These are phyloP conservation scores for Ivindomyrus marchei DNA, from an alignment of 2,113 vertebrate species.

Conservation along the genomic window DNA sequence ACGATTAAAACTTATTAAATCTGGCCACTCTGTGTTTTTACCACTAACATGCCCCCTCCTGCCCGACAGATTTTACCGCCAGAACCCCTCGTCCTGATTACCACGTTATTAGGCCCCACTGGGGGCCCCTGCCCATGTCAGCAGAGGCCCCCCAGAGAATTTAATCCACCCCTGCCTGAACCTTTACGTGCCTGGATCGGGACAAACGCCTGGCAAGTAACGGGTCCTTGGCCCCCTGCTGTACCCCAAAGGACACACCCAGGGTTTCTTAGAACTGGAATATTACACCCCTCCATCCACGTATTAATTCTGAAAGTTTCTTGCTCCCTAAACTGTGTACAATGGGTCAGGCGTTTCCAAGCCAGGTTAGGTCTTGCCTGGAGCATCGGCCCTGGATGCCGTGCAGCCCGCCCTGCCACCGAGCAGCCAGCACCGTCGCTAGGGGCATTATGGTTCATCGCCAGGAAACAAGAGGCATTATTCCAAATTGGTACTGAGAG, in stretches of 20 bases:
- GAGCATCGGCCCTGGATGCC: neutral
- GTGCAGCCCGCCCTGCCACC: neutral
- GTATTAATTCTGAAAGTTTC: neutral
- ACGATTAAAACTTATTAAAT: neutral
- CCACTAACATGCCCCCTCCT: neutral
- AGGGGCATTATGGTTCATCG: neutral
- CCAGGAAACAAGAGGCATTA: constrained; percentile 5
- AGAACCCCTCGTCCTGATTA: neutral
- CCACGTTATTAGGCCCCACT: neutral
- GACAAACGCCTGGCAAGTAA: neutral
- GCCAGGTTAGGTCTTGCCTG: neutral
- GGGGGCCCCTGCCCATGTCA: neutral
- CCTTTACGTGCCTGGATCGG: neutral
- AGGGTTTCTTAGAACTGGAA: neutral
- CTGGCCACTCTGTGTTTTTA: neutral
- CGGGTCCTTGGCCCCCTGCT: neutral
- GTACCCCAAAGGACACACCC: neutral
- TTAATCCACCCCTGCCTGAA: neutral
- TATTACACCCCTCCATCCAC: neutral
- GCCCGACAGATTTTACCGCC: neutral
- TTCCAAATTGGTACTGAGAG: neutral
- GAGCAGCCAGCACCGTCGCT: neutral
- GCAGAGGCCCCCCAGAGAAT: neutral
- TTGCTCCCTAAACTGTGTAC: neutral
- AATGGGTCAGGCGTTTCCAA: neutral